Base-by-base conservation (phyloP, 2,888 invertebrate genomes). In the Synergus gifuensis region DNA sequence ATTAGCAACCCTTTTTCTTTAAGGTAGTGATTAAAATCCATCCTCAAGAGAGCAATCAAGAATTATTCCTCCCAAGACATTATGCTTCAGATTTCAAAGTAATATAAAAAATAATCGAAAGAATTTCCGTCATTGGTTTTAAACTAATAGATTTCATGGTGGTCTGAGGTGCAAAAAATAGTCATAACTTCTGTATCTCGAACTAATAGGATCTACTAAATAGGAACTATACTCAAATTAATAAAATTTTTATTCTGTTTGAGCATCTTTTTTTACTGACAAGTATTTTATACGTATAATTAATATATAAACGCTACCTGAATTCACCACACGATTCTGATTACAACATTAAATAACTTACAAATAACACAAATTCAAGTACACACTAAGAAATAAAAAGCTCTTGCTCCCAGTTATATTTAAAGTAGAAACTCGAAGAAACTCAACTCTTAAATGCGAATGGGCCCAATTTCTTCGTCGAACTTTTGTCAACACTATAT, bases 311-410 rank as follows among this genome's bases (percentile, higher is more conserved):
- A 62, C 62, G 22, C 28, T 62, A 28, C 5, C 62, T 12, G 62
- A 62, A 62, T 62, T 12, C 62, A 62, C 62, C 4, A 54, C 54
- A 54, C 36, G 28, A 49, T 73, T 73, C 22, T 49, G 69, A 36
- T 73, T 54, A 54, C 28, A n/a, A 73, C 54, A 73, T 73, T 73
- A 73, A 73, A 73, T 73, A 73, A 73, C 54, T 73, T 62, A 62
- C 12, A 54, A 73, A 16, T 73, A 73, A 73, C 73, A 73, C 28
- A 73, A 54, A 36, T 73, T 54, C 54, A 49, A 73, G n/a, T 49
- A 73, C 73, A 73, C 46, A 36, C 73, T 73, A 73, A 73, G 40
- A 36, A 73, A 54, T 73, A 54, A 73, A 73, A 73, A 58, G n/a
- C 54, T 58, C 54, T 54, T 49, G 14, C 36, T 73, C n/a, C n/a